Evolutionary conservation across 2,888 invertebrate species (phyloP), one percentile per base, ranked within the genome.

Genomic region (Trachelus tabidus): DNA sequence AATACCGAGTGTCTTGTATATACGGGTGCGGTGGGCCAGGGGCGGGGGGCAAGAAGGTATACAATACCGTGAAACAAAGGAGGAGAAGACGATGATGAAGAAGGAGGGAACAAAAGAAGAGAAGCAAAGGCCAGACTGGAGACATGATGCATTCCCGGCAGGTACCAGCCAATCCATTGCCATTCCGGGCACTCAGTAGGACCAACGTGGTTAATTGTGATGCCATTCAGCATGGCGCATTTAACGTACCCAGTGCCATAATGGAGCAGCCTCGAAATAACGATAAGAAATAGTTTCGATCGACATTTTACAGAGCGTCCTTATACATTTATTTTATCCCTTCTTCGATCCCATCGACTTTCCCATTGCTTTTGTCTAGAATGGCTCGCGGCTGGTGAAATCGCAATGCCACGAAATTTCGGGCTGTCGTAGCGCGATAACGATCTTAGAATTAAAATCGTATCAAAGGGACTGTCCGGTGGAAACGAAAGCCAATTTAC

Each of bases 201-300:
- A 82, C 81, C 85, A 84, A 79, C 86, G 82, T 87, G 87, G 85
- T 88, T 89, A 89, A 88, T 89, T 88, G 88, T 88, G 85, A 89
- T 89, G 86, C 88, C 84, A 84, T 81, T 79, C 85, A 82, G 83
- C 82, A 83, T 81, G 83, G 81, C 82, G 84, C 85, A 85, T 87
- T 87, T 87, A 87, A 85, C 85, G 83, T 82, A 79, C 80, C 71
- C 71, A 34, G 34, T 34, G 71, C 33, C 34, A 34, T 71, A 71
- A 71, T 71, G 33, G 71, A 71, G 33, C 71, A 34, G 71, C 33
- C 33, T 23, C 71, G 33, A 71, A 71, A 71, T 31, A 71, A 31
- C 71, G 71, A 71, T 71, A 12, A 9, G 69, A 40, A 23, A 40
- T 40, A 23, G 40, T 40, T 23, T 40, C 40, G 15, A 3, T 40